Conservation (phyloP, 2,797 vertebrate genomes). For the Pogoniulus pusillus region DNA sequence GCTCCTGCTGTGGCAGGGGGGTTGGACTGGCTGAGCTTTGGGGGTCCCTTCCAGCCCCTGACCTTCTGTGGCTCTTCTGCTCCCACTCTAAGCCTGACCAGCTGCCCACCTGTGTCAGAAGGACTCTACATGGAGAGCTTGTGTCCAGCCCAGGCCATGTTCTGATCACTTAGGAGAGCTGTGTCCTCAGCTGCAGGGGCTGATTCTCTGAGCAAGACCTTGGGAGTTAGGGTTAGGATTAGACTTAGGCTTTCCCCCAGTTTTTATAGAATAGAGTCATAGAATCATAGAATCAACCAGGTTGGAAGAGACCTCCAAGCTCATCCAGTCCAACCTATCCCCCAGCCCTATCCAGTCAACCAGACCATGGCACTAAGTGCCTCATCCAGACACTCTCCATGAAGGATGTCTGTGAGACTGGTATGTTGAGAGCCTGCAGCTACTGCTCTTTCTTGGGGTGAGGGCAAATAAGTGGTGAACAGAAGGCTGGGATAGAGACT, state of each 20-base stretch:
- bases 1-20: too few species aligned
- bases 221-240: not conserved
- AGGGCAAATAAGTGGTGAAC: not conserved
- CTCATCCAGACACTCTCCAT: too few species aligned
- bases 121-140: accelerated
- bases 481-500: not conserved
- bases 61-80: not conserved
- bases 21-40: too few species aligned
- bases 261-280: too few species aligned
- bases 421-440: not conserved
- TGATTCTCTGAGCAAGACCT: accelerated
- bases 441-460: not conserved
- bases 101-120: not conserved
- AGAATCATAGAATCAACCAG: too few species aligned
- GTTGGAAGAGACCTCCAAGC: too few species aligned
- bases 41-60: too few species aligned
- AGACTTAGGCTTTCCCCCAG: too few species aligned
- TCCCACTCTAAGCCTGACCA: not conserved
- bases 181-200: not conserved
- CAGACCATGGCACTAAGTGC: too few species aligned
- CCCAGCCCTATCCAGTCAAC: too few species aligned
- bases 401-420: not conserved
- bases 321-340: too few species aligned
- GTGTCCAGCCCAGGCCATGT: not conserved
- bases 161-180: not conserved